Conservation (phyloP, 2,888 invertebrate species). For the Bellardia bayeri region DNA sequence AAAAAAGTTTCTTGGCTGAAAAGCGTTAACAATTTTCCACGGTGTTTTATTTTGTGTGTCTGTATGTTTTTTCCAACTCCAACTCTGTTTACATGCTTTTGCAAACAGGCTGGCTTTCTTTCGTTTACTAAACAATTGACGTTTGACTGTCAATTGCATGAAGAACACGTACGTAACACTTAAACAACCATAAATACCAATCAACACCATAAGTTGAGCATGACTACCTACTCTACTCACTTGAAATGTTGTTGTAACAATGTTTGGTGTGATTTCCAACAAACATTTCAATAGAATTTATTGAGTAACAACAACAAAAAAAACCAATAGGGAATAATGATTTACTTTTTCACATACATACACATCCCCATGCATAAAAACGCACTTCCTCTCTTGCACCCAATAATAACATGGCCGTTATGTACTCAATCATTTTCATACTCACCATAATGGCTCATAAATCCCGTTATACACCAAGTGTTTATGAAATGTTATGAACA, state of each 20-base stretch:
- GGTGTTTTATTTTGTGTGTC: slow-evolving; percentile 29
- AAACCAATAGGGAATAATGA: slow-evolving; percentile 50
- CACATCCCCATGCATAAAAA: not conserved
- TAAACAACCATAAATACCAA: slow-evolving; percentile 83
- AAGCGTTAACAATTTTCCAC: slow-evolving; percentile 72
- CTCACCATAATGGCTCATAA: slow-evolving; percentile 65
- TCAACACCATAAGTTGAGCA: slow-evolving; percentile 81
- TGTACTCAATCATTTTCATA: slow-evolving; percentile 63
- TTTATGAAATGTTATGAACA: slow-evolving; percentile 70
- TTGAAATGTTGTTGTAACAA: slow-evolving; percentile 5
- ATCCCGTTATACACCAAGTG: slow-evolving; percentile 71
- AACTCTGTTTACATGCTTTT: slow-evolving; percentile 22
- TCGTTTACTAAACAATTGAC: slow-evolving; percentile 68
- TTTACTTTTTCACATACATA: slow-evolving; percentile 41
- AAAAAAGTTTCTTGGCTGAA: slow-evolving; percentile 55
- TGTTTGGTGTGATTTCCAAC: slow-evolving; percentile 37
- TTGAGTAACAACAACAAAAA: slow-evolving; percentile 23
- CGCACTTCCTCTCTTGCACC: slow-evolving; percentile 14
- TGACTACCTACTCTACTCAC: slow-evolving; percentile 38
- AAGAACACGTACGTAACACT: slow-evolving; percentile 74
- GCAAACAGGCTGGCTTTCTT: slow-evolving; percentile 12
- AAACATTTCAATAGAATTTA: slow-evolving; percentile 48
- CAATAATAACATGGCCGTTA: slow-evolving; percentile 26
- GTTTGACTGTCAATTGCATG: slow-evolving; percentile 75
- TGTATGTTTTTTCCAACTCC: slow-evolving; percentile 13